Evolutionary conservation across 1,140 invertebrate species (phyloP).

Genomic region (Apolygus lucorum): DNA sequence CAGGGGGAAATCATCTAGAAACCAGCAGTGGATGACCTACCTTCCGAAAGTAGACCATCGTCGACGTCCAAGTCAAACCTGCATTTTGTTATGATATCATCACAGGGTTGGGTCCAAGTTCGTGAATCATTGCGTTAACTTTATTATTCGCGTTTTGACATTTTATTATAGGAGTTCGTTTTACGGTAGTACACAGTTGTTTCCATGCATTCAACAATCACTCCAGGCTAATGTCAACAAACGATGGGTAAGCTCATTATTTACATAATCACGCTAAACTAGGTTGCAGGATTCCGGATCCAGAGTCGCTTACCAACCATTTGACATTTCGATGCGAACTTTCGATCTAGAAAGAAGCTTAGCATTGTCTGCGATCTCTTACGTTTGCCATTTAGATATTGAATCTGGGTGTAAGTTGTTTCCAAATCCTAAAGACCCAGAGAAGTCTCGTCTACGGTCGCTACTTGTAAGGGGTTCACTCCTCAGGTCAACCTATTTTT

Average conservation of each 20-base stretch:
- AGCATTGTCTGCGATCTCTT: not conserved
- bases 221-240: not conserved
- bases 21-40: no score
- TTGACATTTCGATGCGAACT: not conserved
- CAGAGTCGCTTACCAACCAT: not conserved
- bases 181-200: not conserved
- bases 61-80: not conserved
- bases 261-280: not conserved
- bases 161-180: no score
- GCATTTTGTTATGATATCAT: constrained; percentile 14
- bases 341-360: not conserved
- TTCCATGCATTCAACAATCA: not conserved
- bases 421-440: no score
- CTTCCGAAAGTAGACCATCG: no score
- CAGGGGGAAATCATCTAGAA: no score
- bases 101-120: constrained; percentile 11
- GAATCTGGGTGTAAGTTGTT: no score
- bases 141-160: no score
- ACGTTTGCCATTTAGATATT: no score
- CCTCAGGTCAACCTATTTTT: not conserved
- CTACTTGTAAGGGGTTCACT: no score
- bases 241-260: constrained; percentile 3
- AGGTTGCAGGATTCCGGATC: not conserved
- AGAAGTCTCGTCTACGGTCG: not conserved
- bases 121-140: not conserved